Conservation (phyloP, 1,140 invertebrate genomes). For the Neotoxoptera formosana region DNA sequence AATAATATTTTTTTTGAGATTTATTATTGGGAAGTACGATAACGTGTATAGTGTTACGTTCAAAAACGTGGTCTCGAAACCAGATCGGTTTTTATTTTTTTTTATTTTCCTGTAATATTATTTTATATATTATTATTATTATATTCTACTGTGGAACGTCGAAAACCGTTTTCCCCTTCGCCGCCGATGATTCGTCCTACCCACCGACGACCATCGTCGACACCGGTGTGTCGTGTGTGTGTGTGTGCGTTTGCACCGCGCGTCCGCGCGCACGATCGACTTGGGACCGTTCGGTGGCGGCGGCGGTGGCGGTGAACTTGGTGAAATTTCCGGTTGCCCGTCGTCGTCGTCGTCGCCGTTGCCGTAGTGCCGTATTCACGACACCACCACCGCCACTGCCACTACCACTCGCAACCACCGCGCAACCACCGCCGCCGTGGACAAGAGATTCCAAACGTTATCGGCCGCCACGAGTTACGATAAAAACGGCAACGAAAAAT, state of each 20-base stretch:
- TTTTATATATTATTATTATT: not conserved
- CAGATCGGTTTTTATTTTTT: slow-evolving; percentile 23
- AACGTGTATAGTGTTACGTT: not conserved
- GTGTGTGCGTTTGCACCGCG: not conserved
- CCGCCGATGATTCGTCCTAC: not conserved
- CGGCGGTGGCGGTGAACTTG: slow-evolving; percentile 51
- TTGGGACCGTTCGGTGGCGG: slow-evolving; percentile 52
- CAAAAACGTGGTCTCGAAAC: not conserved
- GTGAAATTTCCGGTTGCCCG: slow-evolving; percentile 57
- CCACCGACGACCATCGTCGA: not conserved
- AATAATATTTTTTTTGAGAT: not conserved
- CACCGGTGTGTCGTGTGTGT: not conserved
- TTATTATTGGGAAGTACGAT: not conserved
- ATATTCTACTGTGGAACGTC: slow-evolving; percentile 34
- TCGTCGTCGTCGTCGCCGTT: not conserved
- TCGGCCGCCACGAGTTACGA: slow-evolving; percentile 16
- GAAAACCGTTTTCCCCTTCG: slow-evolving; percentile 53
- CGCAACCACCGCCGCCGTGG: not conserved
- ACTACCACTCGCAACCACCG: not conserved
- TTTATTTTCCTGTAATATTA: not conserved
- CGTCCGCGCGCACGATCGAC: slow-evolving; percentile 46
- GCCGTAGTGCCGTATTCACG: not conserved
- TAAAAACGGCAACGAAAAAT: slow-evolving; percentile 30
- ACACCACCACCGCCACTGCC: not conserved
- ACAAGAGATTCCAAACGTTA: slow-evolving; percentile 42